Evolutionary conservation across 2,797 vertebrate genomes (phyloP).

Genomic region (Acanthiza pusilla): DNA sequence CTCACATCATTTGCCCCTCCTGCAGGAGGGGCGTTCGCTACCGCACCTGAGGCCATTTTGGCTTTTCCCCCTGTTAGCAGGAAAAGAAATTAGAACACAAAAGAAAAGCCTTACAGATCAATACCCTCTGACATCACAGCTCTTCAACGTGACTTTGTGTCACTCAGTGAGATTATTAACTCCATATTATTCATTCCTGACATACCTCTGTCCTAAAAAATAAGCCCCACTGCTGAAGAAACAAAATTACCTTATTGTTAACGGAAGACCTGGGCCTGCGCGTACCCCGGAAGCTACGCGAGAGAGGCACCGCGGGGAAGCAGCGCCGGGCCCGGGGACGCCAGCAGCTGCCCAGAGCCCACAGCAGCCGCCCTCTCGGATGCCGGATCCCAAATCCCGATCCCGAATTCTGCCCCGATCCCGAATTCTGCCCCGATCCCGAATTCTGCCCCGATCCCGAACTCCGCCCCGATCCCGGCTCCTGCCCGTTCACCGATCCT

Average conservation of each 20-base stretch:
- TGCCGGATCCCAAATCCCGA: too few relatives aligned
- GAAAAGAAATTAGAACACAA: not conserved
- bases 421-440: too few relatives aligned
- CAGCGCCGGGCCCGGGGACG: accelerated
- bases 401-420: too few relatives aligned
- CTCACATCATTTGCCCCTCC: slow-evolving; percentile 80
- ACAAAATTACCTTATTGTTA: not conserved
- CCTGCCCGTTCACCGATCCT: accelerated
- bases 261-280: not conserved
- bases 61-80: not conserved
- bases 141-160: accelerated
- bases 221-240: accelerated
- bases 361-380: accelerated
- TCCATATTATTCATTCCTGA: accelerated
- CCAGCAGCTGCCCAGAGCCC: accelerated
- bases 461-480: too few relatives aligned
- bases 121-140: accelerated
- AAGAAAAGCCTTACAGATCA: accelerated
- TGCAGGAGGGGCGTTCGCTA: slow-evolving; percentile 9
- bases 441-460: too few relatives aligned
- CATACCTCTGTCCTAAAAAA: accelerated
- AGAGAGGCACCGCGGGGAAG: accelerated
- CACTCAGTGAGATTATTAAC: accelerated
- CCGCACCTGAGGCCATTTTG: slow-evolving; percentile 55
- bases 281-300: accelerated